phyloP scores from a whole-genome alignment of 2,888 invertebrate genomes.

The Brachyptera risi region DNA sequence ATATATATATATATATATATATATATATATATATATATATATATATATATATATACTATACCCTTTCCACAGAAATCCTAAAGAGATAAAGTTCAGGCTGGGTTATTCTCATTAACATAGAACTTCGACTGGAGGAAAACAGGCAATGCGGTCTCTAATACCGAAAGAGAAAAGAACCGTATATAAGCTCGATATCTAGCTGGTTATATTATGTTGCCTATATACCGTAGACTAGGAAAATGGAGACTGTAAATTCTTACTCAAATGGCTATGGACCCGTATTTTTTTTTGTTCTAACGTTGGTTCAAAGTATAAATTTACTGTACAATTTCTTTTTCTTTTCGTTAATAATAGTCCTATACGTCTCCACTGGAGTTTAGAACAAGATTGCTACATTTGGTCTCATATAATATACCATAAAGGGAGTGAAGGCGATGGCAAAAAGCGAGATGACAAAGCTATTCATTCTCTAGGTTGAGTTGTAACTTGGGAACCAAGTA shows the following conservation, averaged over 20 bases:
- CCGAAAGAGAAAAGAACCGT: neutral
- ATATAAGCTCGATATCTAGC: neutral
- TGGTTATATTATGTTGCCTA: neutral
- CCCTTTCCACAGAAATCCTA: conserved; percentile 22
- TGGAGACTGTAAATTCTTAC: conserved; percentile 24
- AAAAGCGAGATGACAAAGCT: too few relatives aligned
- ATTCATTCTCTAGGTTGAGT: too few relatives aligned
- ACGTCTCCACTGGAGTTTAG: neutral
- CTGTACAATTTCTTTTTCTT: neutral
- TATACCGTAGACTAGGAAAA: neutral
- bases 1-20: too few relatives aligned
- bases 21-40: too few relatives aligned
- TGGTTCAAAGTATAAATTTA: conserved; percentile 1
- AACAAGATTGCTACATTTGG: too few relatives aligned
- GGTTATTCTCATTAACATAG: conserved; percentile 30
- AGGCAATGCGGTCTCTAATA: too few relatives aligned
- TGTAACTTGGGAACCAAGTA: too few relatives aligned
- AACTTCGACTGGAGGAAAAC: conserved; percentile 13
- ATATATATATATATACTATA: too few relatives aligned
- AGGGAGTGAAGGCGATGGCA: too few relatives aligned
- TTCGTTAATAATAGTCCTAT: neutral
- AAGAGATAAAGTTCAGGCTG: conserved; percentile 23
- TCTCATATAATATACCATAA: too few relatives aligned
- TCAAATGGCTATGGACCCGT: conserved; percentile 14
- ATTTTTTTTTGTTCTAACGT: neutral